These are phyloP conservation scores for Eubasilissa regina DNA, from an alignment of 1,140 invertebrate species.

Conservation along the genomic window DNA sequence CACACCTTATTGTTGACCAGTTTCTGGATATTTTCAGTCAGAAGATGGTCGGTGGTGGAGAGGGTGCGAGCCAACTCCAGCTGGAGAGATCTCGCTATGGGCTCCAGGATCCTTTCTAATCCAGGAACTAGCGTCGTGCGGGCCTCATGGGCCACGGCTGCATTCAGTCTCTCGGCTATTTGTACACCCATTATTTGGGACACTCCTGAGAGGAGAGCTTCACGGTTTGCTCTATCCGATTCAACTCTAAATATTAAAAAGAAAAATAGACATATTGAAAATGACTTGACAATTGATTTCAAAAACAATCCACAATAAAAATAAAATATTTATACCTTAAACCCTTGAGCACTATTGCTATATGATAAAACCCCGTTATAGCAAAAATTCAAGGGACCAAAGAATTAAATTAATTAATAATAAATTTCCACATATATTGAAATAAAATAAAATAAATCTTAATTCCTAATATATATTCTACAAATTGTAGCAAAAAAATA, in stretches of 20 bases:
- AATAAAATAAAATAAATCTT: no score
- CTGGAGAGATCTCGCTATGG: conserved; percentile 79
- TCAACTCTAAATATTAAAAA: conserved; percentile 44
- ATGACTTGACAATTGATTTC: no score
- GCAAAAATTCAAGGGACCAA: no score
- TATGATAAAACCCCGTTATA: no score
- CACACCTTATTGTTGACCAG: conserved; percentile 81
- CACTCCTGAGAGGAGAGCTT: conserved; percentile 62
- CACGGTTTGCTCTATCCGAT: conserved; percentile 53
- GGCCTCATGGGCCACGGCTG: conserved; percentile 65
- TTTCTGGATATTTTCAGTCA: conserved; percentile 86
- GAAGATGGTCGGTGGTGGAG: conserved; percentile 78
- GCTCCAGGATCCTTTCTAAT: conserved; percentile 75
- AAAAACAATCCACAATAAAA: no score
- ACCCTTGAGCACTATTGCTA: no score
- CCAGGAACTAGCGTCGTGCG: conserved; percentile 71
- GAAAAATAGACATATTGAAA: no score
- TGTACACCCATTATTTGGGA: conserved; percentile 65
- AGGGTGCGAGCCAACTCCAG: conserved; percentile 81
- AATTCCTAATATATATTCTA: no score
- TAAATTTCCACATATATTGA: no score
- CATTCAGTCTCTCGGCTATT: conserved; percentile 69
- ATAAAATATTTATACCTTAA: no score
- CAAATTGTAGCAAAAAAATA: no score
- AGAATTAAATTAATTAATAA: no score